Evolutionary conservation across 1,140 invertebrate genomes (phyloP), one percentile per base, ranked within the genome.

Genomic region (Philopotamus ludificatus): DNA sequence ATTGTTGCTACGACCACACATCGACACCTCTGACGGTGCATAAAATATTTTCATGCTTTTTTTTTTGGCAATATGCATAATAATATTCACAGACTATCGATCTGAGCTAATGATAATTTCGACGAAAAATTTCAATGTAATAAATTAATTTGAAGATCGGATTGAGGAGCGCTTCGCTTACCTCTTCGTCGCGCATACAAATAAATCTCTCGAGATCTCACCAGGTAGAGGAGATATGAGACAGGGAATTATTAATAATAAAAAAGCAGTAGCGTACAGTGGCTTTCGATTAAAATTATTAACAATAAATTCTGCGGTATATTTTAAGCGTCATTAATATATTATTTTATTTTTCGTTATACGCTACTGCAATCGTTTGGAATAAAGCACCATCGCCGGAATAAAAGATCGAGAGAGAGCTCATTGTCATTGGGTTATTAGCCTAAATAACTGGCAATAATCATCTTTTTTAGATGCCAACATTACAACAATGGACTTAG

Each of bases 1-100:
- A 62, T 62, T 62, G 60, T 62, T 50, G 60, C 45, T 51, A 60
- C 59, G 65, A 67, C 65, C 65, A 67, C 65, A 67, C 65, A 63
- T 54, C 51, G 39, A 28, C 26, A 50, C n/a, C 1, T n/a, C 26
- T 47, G 60, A 50, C 60, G 49, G 60, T 28, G 28, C 60, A 63
- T 1, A n/a, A n/a, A n/a, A n/a, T n/a, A n/a, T n/a, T n/a, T n/a
- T n/a, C n/a, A n/a, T n/a, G n/a, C n/a, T n/a, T 41, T 54, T 63
- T 53, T 53, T 9, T 34, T 34, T 34, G 3, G 44, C 44, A 47
- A 47, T 47, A 16, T 9, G 8, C 18, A 47, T 47, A 4, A 47
- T 47, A 47, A n/a, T n/a, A n/a, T n/a, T n/a, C n/a, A n/a, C n/a
- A n/a, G n/a, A n/a, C n/a, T n/a, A n/a, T n/a, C n/a, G n/a, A n/a